These are phyloP conservation scores for Chrysocyon brachyurus DNA, from an alignment of 2,797 vertebrate species.

Conservation along the genomic window DNA sequence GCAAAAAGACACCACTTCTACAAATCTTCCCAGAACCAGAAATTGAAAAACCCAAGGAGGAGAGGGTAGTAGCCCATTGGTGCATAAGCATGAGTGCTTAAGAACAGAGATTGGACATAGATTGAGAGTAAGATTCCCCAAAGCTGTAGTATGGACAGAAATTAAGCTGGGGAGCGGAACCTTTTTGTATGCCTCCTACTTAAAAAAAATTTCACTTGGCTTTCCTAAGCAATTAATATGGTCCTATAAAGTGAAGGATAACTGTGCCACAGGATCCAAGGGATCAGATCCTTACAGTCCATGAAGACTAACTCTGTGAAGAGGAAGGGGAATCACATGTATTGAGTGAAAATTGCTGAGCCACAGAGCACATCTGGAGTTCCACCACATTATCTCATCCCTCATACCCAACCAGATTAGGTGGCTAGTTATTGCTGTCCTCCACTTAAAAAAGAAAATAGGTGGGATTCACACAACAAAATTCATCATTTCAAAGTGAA, in stretches of 20 bases:
- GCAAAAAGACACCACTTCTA: not conserved
- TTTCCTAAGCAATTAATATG: not conserved
- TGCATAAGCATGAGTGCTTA: fast-evolving
- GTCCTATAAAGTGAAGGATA: not conserved
- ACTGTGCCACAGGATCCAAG: not conserved
- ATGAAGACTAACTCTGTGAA: not conserved
- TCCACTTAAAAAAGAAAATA: not conserved
- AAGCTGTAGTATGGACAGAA: not conserved
- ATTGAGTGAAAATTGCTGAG: not conserved
- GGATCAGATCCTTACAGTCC: not conserved
- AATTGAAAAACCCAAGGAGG: not conserved
- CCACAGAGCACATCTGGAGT: not conserved
- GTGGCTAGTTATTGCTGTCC: not conserved
- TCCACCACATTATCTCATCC: not conserved
- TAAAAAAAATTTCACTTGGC: not conserved
- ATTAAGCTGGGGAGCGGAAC: not conserved
- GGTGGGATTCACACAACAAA: not conserved
- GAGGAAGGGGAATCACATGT: not conserved
- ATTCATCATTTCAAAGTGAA: not conserved
- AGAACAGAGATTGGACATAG: not conserved
- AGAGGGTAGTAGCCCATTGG: not conserved
- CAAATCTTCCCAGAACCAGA: not conserved
- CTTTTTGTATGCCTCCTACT: not conserved
- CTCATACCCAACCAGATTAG: not conserved
- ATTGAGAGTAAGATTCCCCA: not conserved